Conservation (phyloP, 2,888 invertebrate genomes). For the Drosophila limbata region DNA sequence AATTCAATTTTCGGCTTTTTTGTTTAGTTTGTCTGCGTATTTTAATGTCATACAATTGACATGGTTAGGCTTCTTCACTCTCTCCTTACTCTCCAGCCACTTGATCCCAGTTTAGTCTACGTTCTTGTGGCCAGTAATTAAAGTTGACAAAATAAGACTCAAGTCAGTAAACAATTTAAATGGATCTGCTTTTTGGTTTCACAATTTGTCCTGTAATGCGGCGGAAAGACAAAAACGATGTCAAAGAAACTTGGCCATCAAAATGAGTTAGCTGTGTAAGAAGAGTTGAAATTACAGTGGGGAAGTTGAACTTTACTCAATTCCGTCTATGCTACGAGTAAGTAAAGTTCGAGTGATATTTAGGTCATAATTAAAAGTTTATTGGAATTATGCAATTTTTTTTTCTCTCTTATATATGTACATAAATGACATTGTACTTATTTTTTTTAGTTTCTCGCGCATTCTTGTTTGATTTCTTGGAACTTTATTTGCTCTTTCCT, state of each 20-base stretch:
- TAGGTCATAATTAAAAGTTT: not conserved
- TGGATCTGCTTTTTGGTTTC: constrained; percentile 32
- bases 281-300: constrained; percentile 5
- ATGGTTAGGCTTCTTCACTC: constrained; percentile 60
- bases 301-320: not conserved
- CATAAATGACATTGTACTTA: no score
- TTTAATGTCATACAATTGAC: constrained; percentile 76
- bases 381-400: not conserved
- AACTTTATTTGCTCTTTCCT: not conserved
- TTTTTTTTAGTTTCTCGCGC: not conserved
- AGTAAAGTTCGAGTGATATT: not conserved
- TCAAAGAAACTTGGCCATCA: constrained; percentile 5
- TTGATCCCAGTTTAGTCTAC: constrained; percentile 19
- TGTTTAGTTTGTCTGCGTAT: constrained; percentile 59
- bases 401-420: not conserved
- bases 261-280: constrained; percentile 2
- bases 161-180: constrained; percentile 43
- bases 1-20: constrained; percentile 68
- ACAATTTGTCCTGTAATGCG: constrained; percentile 27
- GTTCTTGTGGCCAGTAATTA: constrained; percentile 69
- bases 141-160: constrained; percentile 67
- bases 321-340: no score
- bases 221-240: constrained; percentile 12
- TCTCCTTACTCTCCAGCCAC: constrained; percentile 4
- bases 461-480: not conserved